Conservation (phyloP, 2,888 invertebrate species). For the Apamea anceps region DNA sequence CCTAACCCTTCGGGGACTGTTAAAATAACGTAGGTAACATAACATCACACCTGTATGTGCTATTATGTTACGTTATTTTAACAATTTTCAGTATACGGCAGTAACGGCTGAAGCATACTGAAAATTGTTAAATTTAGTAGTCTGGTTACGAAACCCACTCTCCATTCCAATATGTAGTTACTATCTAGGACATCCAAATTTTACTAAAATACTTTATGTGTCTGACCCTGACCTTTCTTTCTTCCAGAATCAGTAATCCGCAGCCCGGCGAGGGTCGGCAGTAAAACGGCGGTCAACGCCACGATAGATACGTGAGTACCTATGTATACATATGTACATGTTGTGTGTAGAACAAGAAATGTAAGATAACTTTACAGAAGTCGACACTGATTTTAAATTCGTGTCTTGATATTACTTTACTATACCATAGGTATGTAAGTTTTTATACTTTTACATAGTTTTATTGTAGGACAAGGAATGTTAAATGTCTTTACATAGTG, state of each 20-base stretch:
- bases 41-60: too few relatives aligned
- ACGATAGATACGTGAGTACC: constrained; percentile 70
- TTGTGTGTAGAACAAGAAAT: background rate
- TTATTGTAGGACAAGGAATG: background rate
- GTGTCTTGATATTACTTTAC: too few relatives aligned
- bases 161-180: constrained; percentile 35
- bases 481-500: background rate
- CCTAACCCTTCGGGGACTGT: too few relatives aligned
- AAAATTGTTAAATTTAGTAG: background rate
- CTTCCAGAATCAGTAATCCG: constrained; percentile 60
- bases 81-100: background rate
- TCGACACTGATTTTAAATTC: background rate
- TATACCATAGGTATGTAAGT: background rate
- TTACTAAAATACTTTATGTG: constrained; percentile 48
- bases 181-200: constrained; percentile 18
- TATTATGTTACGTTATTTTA: background rate
- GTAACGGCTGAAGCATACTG: too few relatives aligned
- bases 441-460: background rate
- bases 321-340: background rate
- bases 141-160: background rate
- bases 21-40: too few relatives aligned
- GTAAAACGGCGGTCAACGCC: constrained; percentile 68
- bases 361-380: background rate
- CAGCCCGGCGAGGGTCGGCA: constrained; percentile 64
- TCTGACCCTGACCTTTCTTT: constrained; percentile 43